phyloP scores from a whole-genome alignment of 2,888 invertebrate species.

The Nymphalis c-album region DNA sequence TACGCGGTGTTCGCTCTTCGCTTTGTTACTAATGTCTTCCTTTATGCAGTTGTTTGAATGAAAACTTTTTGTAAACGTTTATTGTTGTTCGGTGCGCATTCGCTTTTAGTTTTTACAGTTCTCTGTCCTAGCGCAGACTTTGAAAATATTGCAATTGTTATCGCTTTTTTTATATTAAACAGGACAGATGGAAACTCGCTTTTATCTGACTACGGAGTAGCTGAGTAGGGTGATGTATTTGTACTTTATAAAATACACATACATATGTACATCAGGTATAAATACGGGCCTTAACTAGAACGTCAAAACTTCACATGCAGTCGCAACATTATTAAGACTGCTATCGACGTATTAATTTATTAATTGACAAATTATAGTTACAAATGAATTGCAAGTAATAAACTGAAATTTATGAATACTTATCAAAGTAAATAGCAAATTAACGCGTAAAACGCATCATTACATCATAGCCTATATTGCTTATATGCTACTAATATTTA shows the following conservation, averaged over 20 bases:
- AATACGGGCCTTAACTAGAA: too few relatives aligned
- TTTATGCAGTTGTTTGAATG: slow-evolving; percentile 33
- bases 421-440: too few relatives aligned
- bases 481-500: too few relatives aligned
- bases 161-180: not conserved
- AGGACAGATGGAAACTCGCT: not conserved
- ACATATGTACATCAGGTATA: too few relatives aligned
- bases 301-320: too few relatives aligned
- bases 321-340: too few relatives aligned
- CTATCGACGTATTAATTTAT: too few relatives aligned
- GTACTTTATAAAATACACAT: not conserved
- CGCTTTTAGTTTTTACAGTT: slow-evolving; percentile 2
- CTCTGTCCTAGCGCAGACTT: not conserved
- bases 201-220: not conserved
- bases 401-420: too few relatives aligned
- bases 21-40: slow-evolving; percentile 34
- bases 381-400: too few relatives aligned
- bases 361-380: too few relatives aligned
- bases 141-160: slow-evolving; percentile 2
- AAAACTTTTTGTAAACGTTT: slow-evolving; percentile 31
- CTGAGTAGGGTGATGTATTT: not conserved
- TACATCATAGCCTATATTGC: too few relatives aligned
- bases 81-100: slow-evolving; percentile 6
- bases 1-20: slow-evolving; percentile 26
- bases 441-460: too few relatives aligned